phyloP scores from a whole-genome alignment of 37 sponge, comb jelly and placozoan genomes.

The Tethya wilhelma region DNA sequence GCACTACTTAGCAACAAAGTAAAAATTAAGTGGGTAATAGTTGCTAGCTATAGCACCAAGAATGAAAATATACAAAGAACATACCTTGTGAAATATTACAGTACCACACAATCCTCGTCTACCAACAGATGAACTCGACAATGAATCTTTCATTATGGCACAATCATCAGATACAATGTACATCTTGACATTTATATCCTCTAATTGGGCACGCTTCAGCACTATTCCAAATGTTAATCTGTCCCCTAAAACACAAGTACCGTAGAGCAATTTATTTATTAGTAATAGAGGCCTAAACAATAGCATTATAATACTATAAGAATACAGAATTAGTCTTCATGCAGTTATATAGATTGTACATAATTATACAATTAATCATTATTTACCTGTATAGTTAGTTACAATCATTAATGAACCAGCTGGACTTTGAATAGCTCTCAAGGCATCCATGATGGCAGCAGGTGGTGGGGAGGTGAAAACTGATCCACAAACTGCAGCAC shows the following conservation, averaged over 20 bases:
- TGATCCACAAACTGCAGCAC: constrained; percentile 83
- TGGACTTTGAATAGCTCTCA: constrained; percentile 58
- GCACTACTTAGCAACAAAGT: too few species aligned
- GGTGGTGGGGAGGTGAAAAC: constrained; percentile 92
- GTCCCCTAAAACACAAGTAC: too few species aligned
- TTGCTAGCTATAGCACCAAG: too few species aligned
- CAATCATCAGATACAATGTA: constrained; percentile 83
- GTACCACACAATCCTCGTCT: constrained; percentile 89
- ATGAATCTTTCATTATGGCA: constrained; percentile 65
- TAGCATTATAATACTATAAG: too few species aligned
- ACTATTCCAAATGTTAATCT: constrained; percentile 91
- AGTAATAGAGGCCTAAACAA: too few species aligned
- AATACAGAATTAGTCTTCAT: too few species aligned
- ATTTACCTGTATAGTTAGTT: constrained; percentile 93
- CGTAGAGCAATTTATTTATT: too few species aligned
- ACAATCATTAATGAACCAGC: constrained; percentile 86
- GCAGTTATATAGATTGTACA: too few species aligned
- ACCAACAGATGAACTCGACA: constrained; percentile 59
- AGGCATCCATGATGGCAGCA: constrained; percentile 63
- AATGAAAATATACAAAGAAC: too few species aligned
- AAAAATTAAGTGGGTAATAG: too few species aligned
- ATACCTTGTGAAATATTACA: too few species aligned
- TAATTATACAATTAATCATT: too few species aligned
- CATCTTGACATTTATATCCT: constrained; percentile 85
- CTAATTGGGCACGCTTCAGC: constrained; percentile 74